Evolutionary conservation across 2,888 invertebrate species (phyloP), one percentile per base, ranked within the genome.

Genomic region (Creontiades dilutus): DNA sequence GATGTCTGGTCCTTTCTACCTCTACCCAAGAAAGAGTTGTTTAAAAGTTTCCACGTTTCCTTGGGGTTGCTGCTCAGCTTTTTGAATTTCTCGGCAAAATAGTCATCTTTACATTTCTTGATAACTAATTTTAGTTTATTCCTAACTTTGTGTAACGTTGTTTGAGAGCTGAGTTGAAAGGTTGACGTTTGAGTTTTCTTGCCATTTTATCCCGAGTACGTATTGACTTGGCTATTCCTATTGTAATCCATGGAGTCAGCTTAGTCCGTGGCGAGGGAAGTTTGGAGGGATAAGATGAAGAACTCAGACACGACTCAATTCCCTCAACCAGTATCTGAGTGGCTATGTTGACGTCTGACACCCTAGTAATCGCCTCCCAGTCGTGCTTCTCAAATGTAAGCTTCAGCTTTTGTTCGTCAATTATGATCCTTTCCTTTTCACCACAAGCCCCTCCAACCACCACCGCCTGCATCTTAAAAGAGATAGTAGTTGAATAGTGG

Each of bases 161-260:
- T 61, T 89, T 89, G 3, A 89, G 84, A 13, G 12, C 46, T n/a
- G 23, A 14, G n/a, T 84, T 61, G 37, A 84, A 89, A 14, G 89
- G 89, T 89, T 85, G 68, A 27, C 46, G 55, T 61, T 85, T 84
- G 16, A 84, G 52, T 37, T 68, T 16, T 23, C n/a, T 57, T 27
- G 55, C 48, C 47, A 89, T 23, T 7, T 61, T 61, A 61, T 89
- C 89, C 61, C 85, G 84, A 23, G 61, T 68, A 14, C 89, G 82
- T 37, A 84, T 85, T 46, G 85, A 85, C 23, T 68, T 85, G 3
- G 85, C 37, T n/a, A 89, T 46, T 46, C 89, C 89, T 12, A 85
- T 47, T 11, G 85, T 84, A 19, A 89, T 89, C 89, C 89, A 89
- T 14, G 84, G 89, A 14, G 48, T 82, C 1, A 82, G 23, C 7